These are phyloP conservation scores for Calcarius lapponicus DNA, from an alignment of 2,797 vertebrate genomes.

Conservation along the genomic window DNA sequence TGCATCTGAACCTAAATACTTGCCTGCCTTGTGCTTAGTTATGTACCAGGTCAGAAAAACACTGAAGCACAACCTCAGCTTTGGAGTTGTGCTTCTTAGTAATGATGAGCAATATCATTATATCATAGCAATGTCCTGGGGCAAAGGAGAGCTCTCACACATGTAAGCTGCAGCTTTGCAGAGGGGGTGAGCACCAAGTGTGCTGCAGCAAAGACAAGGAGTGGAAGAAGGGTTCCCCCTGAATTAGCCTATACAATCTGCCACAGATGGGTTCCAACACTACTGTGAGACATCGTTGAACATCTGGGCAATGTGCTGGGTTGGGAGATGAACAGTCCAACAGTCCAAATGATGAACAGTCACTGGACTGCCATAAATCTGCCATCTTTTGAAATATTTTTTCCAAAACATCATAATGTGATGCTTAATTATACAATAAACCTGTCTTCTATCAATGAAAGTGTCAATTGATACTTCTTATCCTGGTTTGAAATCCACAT, in stretches of 20 bases:
- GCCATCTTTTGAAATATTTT: not conserved
- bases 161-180: rapidly evolving
- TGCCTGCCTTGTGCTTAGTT: not conserved
- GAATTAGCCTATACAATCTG: not conserved
- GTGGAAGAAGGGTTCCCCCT: not conserved
- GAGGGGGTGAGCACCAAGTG: not conserved
- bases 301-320: not conserved
- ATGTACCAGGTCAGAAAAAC: not conserved
- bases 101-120: not conserved
- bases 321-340: not conserved
- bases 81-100: not conserved
- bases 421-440: not conserved
- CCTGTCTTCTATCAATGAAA: not conserved
- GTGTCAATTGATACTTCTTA: not conserved
- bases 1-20: not conserved
- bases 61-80: not conserved
- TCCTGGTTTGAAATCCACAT: not conserved
- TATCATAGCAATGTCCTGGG: not conserved
- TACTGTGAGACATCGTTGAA: rapidly evolving
- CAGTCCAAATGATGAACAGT: not conserved
- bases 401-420: not conserved
- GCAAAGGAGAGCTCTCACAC: not conserved
- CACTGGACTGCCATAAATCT: not conserved
- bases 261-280: not conserved
- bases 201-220: not conserved